Conservation (phyloP, 2,888 invertebrate species). For the Agapostemon virescens region DNA sequence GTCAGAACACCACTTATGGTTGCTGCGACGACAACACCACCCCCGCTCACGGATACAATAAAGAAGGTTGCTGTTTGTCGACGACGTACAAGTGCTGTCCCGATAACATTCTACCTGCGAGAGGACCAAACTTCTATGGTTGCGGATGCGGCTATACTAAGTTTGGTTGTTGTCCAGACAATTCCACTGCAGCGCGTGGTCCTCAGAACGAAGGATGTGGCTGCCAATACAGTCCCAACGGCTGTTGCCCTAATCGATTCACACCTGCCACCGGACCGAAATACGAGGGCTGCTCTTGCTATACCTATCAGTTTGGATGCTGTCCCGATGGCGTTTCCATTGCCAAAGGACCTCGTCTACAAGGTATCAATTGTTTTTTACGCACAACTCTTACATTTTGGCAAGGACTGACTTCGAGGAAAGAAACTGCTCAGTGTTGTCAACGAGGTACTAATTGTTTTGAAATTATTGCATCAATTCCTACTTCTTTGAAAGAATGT, state of each 20-base stretch:
- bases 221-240: conserved; percentile 87
- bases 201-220: conserved; percentile 90
- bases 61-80: conserved; percentile 91
- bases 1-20: conserved; percentile 87
- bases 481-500: too few species aligned
- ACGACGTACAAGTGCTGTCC: conserved; percentile 93
- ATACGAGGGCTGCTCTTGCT: conserved; percentile 91
- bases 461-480: neutral
- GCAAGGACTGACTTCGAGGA: too few species aligned
- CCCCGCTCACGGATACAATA: conserved; percentile 91
- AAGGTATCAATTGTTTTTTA: conserved; percentile 82
- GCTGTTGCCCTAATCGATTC: conserved; percentile 93
- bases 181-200: conserved; percentile 89
- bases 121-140: conserved; percentile 87
- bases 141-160: conserved; percentile 90
- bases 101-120: conserved; percentile 91
- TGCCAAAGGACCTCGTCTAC: conserved; percentile 87
- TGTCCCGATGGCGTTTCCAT: conserved; percentile 91
- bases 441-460: conserved; percentile 82
- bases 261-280: conserved; percentile 89
- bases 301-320: conserved; percentile 94
- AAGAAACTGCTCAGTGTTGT: too few species aligned
- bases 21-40: conserved; percentile 93
- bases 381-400: too few species aligned
- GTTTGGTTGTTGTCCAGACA: conserved; percentile 94